These are phyloP conservation scores for Lordiphosa mommai DNA, from an alignment of 1,140 invertebrate genomes.

Conservation along the genomic window DNA sequence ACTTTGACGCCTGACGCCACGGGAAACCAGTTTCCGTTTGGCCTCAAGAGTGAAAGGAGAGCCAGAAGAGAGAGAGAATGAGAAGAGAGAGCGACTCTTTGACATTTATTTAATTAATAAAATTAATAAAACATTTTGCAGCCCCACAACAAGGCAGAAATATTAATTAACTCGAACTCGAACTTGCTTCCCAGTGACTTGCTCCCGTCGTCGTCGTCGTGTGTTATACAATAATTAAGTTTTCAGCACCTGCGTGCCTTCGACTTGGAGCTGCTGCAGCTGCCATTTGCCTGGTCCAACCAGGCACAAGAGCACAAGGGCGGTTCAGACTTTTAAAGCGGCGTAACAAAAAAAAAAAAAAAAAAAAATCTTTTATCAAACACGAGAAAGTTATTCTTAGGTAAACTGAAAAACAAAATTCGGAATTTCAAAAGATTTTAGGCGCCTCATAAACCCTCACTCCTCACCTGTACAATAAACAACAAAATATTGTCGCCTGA, in stretches of 20 bases:
- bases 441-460: background rate
- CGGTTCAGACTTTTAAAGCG: background rate
- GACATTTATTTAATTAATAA: slow-evolving; percentile 73
- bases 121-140: slow-evolving; percentile 74
- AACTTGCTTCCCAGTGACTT: slow-evolving; percentile 36
- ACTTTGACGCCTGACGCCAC: slow-evolving; percentile 58
- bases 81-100: slow-evolving; percentile 19
- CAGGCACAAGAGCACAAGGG: background rate
- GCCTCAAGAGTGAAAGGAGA: slow-evolving; percentile 17
- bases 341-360: no score
- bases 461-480: slow-evolving; percentile 26
- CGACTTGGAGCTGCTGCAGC: slow-evolving; percentile 36
- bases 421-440: no score
- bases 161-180: slow-evolving; percentile 67
- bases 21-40: slow-evolving; percentile 41
- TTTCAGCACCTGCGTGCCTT: slow-evolving; percentile 72
- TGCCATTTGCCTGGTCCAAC: slow-evolving; percentile 5
- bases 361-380: no score
- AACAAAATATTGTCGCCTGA: slow-evolving; percentile 55
- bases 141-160: slow-evolving; percentile 37
- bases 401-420: no score
- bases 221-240: slow-evolving; percentile 77
- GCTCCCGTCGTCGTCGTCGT: slow-evolving; percentile 25
- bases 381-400: no score
- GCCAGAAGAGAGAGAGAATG: background rate